Base-by-base conservation (phyloP, 1,140 invertebrate genomes). In the Sipha flava region DNA sequence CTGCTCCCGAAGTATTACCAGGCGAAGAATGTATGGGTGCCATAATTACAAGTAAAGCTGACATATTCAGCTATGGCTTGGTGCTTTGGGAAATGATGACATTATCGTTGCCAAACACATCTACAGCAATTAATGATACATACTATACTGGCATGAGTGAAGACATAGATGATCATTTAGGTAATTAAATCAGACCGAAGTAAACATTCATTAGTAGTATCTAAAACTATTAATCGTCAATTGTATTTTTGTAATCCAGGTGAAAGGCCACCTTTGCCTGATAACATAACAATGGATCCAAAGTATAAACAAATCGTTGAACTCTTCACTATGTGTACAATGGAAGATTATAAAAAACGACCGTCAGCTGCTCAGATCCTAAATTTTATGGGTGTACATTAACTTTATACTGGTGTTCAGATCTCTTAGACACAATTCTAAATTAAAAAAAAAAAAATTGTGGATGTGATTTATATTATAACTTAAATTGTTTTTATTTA, bases 51-150 rank as follows among this genome's bases (percentile, higher is more conserved):
- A 87, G 86, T 81, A 92, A 92, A 85, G 89, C 91, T 1, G 94
- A 95, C 83, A 91, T 95, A 23, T 95, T 93, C 86, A 87, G 93
- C 18, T 92, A 91, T 82, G 93, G 93, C 9, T 86, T 95, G 21
- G 88, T 91, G 1, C 83, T 95, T 16, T 94, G 91, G 89, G 94
- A 95, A 88, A 95, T 94, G 89, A 86, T 95, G 83, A 87, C 93
- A 0, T 85, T 94, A 12, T 86, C 87, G 70, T 85, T 89, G 10
- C 91, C 93, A n/a, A 90, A 92, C 84, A 52, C 21, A 23, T 34
- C 26, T 6, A 79, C 72, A n/a, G 43, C 47, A 14, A 79, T 29
- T 4, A 23, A 80, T 29, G 31, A 62, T 16, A 18, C 47, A 18
- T 75, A 52, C 14, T 80, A 47, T 0, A 37, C 59, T 16, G 79